These are phyloP conservation scores for Agrypnia vestita DNA, from an alignment of 1,140 invertebrate genomes.

Conservation along the genomic window DNA sequence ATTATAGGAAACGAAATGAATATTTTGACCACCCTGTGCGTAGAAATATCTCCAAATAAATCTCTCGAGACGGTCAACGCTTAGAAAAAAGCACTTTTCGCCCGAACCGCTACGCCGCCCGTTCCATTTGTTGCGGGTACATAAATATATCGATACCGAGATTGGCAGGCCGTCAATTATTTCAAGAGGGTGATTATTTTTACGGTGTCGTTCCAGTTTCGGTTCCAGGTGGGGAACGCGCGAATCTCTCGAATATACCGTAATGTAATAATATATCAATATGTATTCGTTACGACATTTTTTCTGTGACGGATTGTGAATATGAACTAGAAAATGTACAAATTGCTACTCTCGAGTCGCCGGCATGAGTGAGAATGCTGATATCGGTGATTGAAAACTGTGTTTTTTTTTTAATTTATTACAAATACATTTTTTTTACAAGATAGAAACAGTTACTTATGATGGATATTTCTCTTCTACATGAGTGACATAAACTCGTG, in stretches of 20 bases:
- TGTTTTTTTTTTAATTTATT: no score
- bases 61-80: neutral
- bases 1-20: neutral
- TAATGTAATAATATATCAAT: conserved; percentile 7
- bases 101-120: neutral
- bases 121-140: conserved; percentile 16
- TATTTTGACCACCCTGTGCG: neutral
- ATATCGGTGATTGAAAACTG: no score
- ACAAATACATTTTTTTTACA: no score
- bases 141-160: conserved; percentile 20
- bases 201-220: neutral
- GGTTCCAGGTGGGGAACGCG: neutral
- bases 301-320: neutral
- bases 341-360: no score
- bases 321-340: no score
- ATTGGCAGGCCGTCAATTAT: conserved; percentile 21
- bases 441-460: no score
- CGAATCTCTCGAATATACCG: conserved; percentile 8
- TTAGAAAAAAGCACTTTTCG: conserved; percentile 3
- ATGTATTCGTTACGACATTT: neutral
- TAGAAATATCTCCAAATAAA: neutral
- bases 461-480: no score
- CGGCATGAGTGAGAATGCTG: no score
- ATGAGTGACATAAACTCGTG: no score
- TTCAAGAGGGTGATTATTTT: conserved; percentile 25